These are phyloP conservation scores for Lasioglossum malachurum DNA, from an alignment of 2,888 invertebrate species.

Conservation along the genomic window DNA sequence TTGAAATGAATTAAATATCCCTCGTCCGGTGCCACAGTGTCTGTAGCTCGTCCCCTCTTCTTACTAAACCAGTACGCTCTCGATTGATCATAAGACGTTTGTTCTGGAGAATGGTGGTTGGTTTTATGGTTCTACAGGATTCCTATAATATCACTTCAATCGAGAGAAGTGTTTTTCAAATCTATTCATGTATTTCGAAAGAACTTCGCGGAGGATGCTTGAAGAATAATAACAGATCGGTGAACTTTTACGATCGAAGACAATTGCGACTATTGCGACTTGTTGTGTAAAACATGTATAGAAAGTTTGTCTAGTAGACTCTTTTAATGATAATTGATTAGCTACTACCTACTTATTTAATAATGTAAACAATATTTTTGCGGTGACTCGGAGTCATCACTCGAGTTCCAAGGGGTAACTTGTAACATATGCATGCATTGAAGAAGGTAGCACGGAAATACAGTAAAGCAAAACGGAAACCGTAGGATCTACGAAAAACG, in stretches of 20 bases:
- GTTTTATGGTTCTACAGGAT: slow-evolving; percentile 40
- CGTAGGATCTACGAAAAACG: too few species aligned
- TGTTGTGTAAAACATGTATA: not conserved
- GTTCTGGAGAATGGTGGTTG: slow-evolving; percentile 20
- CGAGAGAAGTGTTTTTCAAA: slow-evolving; percentile 33
- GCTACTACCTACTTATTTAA: too few species aligned
- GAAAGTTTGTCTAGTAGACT: too few species aligned
- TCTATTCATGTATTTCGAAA: slow-evolving; percentile 28
- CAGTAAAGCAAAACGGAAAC: too few species aligned
- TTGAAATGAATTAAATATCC: not conserved
- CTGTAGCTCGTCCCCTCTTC: not conserved
- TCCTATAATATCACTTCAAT: slow-evolving; percentile 40
- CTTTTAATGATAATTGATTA: too few species aligned
- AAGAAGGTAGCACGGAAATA: too few species aligned
- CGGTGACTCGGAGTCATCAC: too few species aligned
- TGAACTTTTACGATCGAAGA: not conserved
- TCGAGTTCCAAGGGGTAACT: too few species aligned
- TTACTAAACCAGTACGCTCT: slow-evolving; percentile 13
- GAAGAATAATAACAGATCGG: not conserved
- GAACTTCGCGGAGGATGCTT: not conserved
- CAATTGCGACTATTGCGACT: not conserved
- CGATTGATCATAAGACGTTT: slow-evolving; percentile 24
- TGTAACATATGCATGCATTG: too few species aligned
- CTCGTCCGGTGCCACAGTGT: not conserved
- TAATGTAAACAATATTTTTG: too few species aligned